These are phyloP conservation scores for Theodoxus fluviatilis DNA, from an alignment of 2,888 invertebrate genomes.

Conservation along the genomic window DNA sequence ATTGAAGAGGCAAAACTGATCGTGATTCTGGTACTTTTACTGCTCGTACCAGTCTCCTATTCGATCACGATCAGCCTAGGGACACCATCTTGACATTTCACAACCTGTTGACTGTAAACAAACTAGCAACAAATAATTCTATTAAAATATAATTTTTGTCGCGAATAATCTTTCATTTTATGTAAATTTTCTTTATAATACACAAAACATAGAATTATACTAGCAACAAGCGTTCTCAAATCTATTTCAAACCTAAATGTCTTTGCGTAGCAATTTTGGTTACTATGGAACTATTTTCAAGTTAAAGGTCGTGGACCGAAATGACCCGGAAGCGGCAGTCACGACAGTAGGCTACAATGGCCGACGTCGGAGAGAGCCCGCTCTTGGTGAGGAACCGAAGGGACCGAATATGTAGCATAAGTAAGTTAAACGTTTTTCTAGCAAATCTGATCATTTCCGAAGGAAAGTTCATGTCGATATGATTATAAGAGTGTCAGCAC, in stretches of 20 bases:
- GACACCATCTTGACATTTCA: background rate
- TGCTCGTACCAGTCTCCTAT: too few relatives aligned
- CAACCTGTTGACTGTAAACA: constrained; percentile 8
- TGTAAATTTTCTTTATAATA: background rate
- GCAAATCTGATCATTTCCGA: background rate
- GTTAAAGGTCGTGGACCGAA: constrained; percentile 8
- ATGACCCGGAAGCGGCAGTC: background rate
- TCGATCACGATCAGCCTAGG: too few relatives aligned
- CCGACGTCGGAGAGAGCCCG: constrained; percentile 26
- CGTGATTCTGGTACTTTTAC: too few relatives aligned
- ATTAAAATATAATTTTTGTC: background rate
- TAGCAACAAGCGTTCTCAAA: background rate
- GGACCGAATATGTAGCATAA: constrained; percentile 23
- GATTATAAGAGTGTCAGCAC: too few relatives aligned
- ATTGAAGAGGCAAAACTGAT: too few relatives aligned
- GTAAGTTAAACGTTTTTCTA: constrained; percentile 16
- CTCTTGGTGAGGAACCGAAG: constrained; percentile 23
- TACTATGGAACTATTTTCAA: constrained; percentile 11
- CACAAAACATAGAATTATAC: background rate
- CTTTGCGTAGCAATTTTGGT: background rate
- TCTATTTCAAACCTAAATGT: background rate
- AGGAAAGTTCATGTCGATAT: background rate
- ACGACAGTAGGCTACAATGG: constrained; percentile 21
- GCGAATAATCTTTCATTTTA: background rate
- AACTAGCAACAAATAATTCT: constrained; percentile 26